A percentile compares a stretch with the other conserved stretches of the same genome.
Conservation (phyloP, 2,797 vertebrate genomes). For the Chelonia mydas region DNA sequence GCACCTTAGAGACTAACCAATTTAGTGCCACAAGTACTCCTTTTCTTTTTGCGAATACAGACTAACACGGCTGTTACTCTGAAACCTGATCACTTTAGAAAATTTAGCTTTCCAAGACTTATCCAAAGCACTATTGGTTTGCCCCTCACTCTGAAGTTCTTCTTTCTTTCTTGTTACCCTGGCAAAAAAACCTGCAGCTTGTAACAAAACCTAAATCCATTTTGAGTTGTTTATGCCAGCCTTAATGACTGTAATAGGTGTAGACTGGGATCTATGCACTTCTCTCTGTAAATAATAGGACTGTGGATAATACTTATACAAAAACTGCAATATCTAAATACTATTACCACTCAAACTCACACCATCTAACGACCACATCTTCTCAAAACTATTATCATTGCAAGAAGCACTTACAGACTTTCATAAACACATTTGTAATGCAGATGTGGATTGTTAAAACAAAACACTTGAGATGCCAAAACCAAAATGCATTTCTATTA, state of each 20-base stretch:
- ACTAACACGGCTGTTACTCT: too few relatives aligned
- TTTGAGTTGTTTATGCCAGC: fast-evolving
- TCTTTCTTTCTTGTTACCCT: neutral
- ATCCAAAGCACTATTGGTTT: neutral
- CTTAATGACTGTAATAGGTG: neutral
- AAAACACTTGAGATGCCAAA: neutral
- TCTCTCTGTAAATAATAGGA: neutral
- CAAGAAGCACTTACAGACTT: slow-evolving; percentile 27
- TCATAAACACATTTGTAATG: slow-evolving; percentile 15
- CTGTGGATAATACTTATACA: neutral
- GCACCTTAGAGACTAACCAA: too few relatives aligned
- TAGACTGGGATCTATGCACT: fast-evolving
- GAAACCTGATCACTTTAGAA: neutral
- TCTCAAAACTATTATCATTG: slow-evolving; percentile 32
- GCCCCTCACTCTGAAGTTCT: neutral
- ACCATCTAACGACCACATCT: slow-evolving; percentile 15
- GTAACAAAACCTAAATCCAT: neutral
- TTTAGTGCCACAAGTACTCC: too few relatives aligned
- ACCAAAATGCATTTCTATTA: slow-evolving; percentile 23
- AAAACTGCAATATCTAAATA: neutral
- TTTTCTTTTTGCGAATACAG: too few relatives aligned
- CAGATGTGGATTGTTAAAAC: slow-evolving; percentile 28
- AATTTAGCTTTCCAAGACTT: neutral
- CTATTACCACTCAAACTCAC: neutral
- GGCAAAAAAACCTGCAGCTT: neutral